Base-by-base conservation (phyloP, 2,888 invertebrate genomes). In the Drosophila rellima region DNA sequence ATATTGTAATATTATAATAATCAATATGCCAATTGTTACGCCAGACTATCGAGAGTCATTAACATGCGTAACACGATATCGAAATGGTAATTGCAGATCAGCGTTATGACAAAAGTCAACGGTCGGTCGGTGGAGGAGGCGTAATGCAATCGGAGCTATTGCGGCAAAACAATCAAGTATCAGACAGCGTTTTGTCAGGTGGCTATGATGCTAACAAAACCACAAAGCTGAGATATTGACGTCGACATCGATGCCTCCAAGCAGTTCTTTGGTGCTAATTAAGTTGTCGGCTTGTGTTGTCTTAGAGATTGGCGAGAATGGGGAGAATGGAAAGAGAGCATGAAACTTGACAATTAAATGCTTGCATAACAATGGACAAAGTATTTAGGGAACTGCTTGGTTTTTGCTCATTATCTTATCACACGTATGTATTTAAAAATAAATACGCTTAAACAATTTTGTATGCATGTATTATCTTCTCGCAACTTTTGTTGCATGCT, bases 331-430 rank as follows among this genome's bases (percentile, higher is more conserved):
- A 8, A 18, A 37, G 18, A 23, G 15, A 44, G 54, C 10, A 8
- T 20, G 35, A 39, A 18, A 29, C 40, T 47, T n/a, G 15, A n/a
- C n/a, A 11, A 20, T 56, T 18, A 47, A 50, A 26, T n/a, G 51
- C 51, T 76, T 76, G 66, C 66, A 40, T 76, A 74, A 73, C 54
- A 70, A 44, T 50, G 40, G 37, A 13, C 42, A 42, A 33, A 55
- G 23, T 37, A 54, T 17, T 31, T 57, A 48, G 26, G 31, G 11
- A 55, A 13, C 48, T n/a, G 31, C 17, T 35, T 37, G 6, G 6
- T 23, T 17, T 11, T 20, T 39, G 13, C 39, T 35, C 15, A 35
- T 61, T 78, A 78, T 75, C 74, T 77, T 78, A 78, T 78, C 69
- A 18, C 57, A 50, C 40, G 42, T 67, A 29, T 60, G 42, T 67